A percentile compares a stretch with the other conserved stretches of the same genome.
Conservation (phyloP, 2,113 vertebrate species). For the Gorsachius goisagi region DNA sequence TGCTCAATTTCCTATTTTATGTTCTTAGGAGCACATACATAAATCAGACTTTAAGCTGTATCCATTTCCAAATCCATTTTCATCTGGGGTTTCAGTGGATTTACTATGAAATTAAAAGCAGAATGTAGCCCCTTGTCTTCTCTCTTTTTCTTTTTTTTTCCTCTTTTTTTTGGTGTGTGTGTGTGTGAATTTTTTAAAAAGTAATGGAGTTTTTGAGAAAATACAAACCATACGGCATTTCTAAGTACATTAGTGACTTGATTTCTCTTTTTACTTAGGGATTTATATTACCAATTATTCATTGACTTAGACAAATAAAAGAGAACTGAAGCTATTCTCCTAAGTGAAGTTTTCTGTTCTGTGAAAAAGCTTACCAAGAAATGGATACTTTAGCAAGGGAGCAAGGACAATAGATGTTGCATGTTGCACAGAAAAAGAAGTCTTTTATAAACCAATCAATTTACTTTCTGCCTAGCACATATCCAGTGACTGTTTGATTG, state of each 20-base stretch:
- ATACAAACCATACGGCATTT: not conserved
- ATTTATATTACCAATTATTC: constrained; percentile 33
- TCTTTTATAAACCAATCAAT: constrained; percentile 36
- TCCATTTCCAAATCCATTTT: not conserved
- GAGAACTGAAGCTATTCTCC: not conserved
- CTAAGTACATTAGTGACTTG: not conserved
- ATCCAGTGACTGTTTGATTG: constrained; percentile 17
- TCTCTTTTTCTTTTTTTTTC: not conserved
- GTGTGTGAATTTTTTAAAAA: not conserved
- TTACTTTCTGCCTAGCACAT: not conserved
- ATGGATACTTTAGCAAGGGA: constrained; percentile 43
- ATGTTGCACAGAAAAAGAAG: constrained; percentile 27
- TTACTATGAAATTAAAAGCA: not conserved
- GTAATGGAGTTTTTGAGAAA: not conserved
- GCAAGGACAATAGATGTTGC: constrained; percentile 7
- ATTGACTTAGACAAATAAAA: not conserved
- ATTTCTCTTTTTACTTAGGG: not conserved
- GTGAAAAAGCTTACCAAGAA: constrained; percentile 47
- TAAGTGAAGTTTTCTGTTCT: constrained; percentile 29
- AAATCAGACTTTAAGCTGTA: not conserved
- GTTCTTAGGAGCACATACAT: not conserved
- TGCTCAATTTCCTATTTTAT: not conserved
- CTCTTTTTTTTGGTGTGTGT: not conserved
- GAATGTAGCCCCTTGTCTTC: not conserved
- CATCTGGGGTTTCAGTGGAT: not conserved